Conservation (phyloP, 2,113 vertebrate genomes). For the Morone saxatilis region DNA sequence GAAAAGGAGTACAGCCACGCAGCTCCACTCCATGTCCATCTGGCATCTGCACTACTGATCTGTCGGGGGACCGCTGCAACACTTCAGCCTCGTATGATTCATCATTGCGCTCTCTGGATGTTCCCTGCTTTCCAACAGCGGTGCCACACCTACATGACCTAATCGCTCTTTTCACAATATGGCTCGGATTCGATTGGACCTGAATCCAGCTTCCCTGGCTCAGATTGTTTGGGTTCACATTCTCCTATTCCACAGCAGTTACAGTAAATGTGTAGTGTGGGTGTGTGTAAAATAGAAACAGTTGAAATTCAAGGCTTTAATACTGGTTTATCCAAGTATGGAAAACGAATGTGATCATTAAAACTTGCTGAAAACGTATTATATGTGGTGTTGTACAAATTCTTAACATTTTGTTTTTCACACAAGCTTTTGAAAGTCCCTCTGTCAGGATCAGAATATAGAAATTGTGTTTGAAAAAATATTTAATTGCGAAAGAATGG, state of each 20-base stretch:
- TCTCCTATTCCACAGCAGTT: slow-evolving; percentile 23
- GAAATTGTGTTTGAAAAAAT: neutral
- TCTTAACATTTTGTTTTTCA: slow-evolving; percentile 4
- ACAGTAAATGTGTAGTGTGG: slow-evolving; percentile 23
- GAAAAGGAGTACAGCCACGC: neutral
- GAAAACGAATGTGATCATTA: slow-evolving; percentile 3
- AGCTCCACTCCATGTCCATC: slow-evolving; percentile 29
- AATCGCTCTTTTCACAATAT: slow-evolving; percentile 39
- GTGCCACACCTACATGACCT: slow-evolving; percentile 77
- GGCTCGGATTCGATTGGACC: slow-evolving; percentile 3
- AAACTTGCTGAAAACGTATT: neutral
- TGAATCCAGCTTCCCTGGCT: neutral
- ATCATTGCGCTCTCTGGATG: slow-evolving; percentile 21
- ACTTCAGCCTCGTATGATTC: slow-evolving; percentile 41
- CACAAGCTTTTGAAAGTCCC: neutral
- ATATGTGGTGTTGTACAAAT: neutral
- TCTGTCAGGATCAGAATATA: neutral
- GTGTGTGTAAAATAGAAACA: neutral
- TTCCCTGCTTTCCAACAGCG: slow-evolving; percentile 36
- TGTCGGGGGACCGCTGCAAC: slow-evolving; percentile 28
- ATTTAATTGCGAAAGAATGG: neutral
- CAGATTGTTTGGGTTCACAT: slow-evolving; percentile 7
- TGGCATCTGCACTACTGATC: slow-evolving; percentile 52
- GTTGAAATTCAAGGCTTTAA: neutral
- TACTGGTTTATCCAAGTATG: neutral